phyloP scores from a whole-genome alignment of 2,797 vertebrate genomes.

The Sarcoramphus papa region DNA sequence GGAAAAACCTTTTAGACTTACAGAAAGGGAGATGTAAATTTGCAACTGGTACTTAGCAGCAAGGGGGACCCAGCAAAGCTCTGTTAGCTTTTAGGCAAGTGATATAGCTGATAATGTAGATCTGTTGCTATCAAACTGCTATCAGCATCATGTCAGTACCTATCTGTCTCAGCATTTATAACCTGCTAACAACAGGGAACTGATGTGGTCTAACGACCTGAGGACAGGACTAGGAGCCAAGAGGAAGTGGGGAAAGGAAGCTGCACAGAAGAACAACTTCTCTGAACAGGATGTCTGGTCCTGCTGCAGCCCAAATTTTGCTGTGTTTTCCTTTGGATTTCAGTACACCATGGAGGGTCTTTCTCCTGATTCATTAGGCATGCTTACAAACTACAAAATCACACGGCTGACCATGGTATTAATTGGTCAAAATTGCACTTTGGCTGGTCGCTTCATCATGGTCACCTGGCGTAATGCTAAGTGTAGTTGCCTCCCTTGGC shows the following conservation, averaged over 20 bases:
- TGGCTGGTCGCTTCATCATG: background rate
- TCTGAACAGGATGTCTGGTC: conserved; percentile 62
- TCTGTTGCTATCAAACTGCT: background rate
- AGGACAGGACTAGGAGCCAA: conserved; percentile 44
- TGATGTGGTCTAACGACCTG: conserved; percentile 46
- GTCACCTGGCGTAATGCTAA: background rate
- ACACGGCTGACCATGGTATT: background rate
- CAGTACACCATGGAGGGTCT: conserved; percentile 21
- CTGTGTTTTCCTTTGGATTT: conserved; percentile 35
- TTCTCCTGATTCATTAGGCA: background rate
- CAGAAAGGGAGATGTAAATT: background rate
- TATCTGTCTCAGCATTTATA: conserved; percentile 45
- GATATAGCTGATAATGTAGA: background rate
- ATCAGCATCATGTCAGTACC: background rate
- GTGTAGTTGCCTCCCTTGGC: background rate
- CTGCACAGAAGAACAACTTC: conserved; percentile 52
- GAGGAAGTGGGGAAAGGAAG: conserved; percentile 61
- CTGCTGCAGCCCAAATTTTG: conserved; percentile 26
- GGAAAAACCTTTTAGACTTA: background rate
- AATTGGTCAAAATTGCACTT: background rate
- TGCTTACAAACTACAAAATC: background rate
- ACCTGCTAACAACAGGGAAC: conserved; percentile 39
- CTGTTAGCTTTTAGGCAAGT: background rate
- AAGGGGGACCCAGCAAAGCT: background rate
- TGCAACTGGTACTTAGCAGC: background rate